A percentile compares a stretch with the other conserved stretches of the same genome.
Conservation (phyloP, 2,113 vertebrate genomes). For the Orientallactaga bullata region DNA sequence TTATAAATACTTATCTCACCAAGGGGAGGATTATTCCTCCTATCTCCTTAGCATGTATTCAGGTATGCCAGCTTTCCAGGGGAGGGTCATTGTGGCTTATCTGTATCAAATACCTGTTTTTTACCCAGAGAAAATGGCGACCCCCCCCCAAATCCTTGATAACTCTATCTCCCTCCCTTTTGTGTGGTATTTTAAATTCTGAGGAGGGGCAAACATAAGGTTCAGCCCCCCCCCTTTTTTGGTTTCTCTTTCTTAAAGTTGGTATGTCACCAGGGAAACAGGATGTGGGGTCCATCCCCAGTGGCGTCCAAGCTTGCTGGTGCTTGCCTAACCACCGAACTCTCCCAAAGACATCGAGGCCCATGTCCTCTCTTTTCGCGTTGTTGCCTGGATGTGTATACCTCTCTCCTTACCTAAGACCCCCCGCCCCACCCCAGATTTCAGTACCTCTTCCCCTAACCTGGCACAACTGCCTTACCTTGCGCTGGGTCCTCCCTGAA, state of each 20-base stretch:
- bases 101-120: no score
- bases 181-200: background rate
- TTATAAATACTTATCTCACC: background rate
- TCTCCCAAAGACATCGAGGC: background rate
- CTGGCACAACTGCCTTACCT: background rate
- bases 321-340: background rate
- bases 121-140: background rate
- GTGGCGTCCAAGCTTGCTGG: no score
- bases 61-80: background rate
- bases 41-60: background rate
- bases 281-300: background rate
- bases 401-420: background rate
- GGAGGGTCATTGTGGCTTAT: background rate
- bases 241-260: background rate
- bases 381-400: background rate
- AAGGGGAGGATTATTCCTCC: background rate
- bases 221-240: no score
- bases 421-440: background rate
- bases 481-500: rapidly evolving
- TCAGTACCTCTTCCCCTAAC: background rate
- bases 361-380: background rate
- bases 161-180: background rate
- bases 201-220: background rate
- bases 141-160: background rate
- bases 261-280: background rate